phyloP scores from a whole-genome alignment of 2,888 invertebrate species.

The Drosophila rubida region DNA sequence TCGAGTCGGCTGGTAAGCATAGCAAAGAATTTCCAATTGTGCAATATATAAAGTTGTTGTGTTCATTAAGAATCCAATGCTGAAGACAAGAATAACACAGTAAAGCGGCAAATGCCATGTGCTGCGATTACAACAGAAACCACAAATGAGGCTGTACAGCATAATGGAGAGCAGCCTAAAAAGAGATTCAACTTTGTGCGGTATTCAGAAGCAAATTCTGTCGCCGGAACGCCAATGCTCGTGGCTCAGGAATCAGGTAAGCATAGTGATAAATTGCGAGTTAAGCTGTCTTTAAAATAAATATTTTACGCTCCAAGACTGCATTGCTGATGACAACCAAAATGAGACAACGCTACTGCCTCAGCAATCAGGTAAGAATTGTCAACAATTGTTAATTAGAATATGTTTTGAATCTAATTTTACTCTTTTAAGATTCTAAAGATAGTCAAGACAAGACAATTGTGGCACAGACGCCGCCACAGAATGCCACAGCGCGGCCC shows the following conservation, averaged over 20 bases:
- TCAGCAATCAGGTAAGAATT: no score
- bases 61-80: slow-evolving; percentile 1
- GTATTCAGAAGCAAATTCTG: slow-evolving; percentile 54
- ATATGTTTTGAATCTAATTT: no score
- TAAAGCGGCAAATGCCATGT: no score
- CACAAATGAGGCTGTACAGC: not conserved
- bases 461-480: slow-evolving; percentile 16
- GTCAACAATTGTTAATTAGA: no score
- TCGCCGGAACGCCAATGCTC: slow-evolving; percentile 8
- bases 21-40: not conserved
- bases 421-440: no score
- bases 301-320: not conserved
- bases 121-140: no score
- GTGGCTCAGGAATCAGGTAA: not conserved
- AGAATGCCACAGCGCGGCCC: slow-evolving; percentile 28
- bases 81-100: not conserved
- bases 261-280: not conserved
- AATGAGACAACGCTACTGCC: not conserved
- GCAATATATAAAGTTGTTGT: not conserved
- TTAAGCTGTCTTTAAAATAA: no score
- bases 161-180: not conserved
- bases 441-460: not conserved
- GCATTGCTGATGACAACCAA: not conserved
- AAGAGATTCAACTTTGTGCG: slow-evolving; percentile 64
- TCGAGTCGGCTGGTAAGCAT: slow-evolving; percentile 8